These are phyloP conservation scores for Vireo altiloquus DNA, from an alignment of 2,113 vertebrate genomes.

Conservation along the genomic window DNA sequence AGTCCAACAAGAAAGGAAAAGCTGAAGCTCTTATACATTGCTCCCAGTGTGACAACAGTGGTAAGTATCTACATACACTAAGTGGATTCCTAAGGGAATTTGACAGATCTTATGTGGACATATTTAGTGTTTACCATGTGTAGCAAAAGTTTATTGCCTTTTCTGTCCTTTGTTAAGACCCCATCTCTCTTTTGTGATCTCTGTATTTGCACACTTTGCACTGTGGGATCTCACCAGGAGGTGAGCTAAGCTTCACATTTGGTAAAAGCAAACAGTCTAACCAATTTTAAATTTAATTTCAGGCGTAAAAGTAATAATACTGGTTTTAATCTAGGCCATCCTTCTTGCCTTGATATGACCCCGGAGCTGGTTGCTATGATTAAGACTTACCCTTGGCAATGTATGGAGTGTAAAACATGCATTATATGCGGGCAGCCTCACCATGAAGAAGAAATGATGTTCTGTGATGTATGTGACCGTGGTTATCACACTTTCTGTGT, in stretches of 20 bases:
- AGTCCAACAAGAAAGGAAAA: constrained; percentile 95
- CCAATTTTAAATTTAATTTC: neutral
- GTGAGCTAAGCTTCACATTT: neutral
- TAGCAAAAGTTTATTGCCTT: neutral
- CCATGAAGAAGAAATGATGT: constrained; percentile 99
- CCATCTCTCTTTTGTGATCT: neutral
- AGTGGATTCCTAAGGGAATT: neutral
- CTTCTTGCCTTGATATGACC: constrained; percentile 96
- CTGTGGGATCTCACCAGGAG: neutral
- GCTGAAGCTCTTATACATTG: constrained; percentile 97
- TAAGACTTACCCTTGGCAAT: constrained; percentile 98
- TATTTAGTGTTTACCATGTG: neutral
- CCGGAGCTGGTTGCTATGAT: constrained; percentile 87
- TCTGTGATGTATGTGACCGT: constrained; percentile 97
- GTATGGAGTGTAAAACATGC: constrained; percentile 99
- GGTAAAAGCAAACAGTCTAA: neutral
- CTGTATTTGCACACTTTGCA: neutral
- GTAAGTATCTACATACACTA: constrained; percentile 78
- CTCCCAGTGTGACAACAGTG: constrained; percentile 98
- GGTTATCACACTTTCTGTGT: constrained; percentile 99
- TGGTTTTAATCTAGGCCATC: constrained; percentile 87
- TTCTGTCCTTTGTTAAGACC: neutral
- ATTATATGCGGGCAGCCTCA: constrained; percentile 94
- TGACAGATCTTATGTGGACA: neutral
- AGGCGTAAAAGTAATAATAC: constrained; percentile 55